Evolutionary conservation across 1,140 invertebrate species (phyloP).

Genomic region (Heliconius nattereri): DNA sequence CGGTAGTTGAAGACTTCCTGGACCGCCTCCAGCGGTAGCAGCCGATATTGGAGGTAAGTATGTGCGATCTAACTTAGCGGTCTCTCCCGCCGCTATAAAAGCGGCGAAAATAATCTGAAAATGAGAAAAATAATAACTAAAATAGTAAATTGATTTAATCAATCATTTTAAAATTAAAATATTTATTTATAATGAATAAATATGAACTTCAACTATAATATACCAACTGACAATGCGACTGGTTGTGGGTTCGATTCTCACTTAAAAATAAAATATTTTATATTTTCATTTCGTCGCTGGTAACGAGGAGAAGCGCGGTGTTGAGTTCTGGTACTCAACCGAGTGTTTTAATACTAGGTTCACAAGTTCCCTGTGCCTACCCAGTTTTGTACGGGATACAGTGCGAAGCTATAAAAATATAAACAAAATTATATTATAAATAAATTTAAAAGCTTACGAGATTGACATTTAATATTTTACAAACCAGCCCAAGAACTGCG

Average conservation of each 20-base stretch:
- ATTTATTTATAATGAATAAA: background rate
- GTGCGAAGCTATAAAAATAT: too few relatives aligned
- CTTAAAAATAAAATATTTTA: too few relatives aligned
- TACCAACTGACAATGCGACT: background rate
- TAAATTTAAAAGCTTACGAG: background rate
- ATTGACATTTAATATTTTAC: conserved; percentile 6
- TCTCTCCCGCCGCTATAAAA: conserved; percentile 59
- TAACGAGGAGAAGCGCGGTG: too few relatives aligned
- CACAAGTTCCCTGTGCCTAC: too few relatives aligned
- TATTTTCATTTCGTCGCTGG: too few relatives aligned
- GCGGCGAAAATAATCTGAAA: conserved; percentile 64
- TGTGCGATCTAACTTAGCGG: conserved; percentile 81
- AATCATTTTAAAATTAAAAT: background rate
- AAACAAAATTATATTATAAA: background rate
- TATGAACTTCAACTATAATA: too few relatives aligned
- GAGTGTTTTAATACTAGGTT: too few relatives aligned
- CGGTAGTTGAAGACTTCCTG: conserved; percentile 56
- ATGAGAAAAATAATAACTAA: conserved; percentile 14
- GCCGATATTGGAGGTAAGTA: conserved; percentile 83
- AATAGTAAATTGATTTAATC: background rate
- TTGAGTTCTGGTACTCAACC: too few relatives aligned
- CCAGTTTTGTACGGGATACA: too few relatives aligned
- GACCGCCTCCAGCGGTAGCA: conserved; percentile 74
- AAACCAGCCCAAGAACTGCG: background rate
- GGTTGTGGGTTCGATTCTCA: background rate